A percentile compares a stretch with the other conserved stretches of the same genome.
Conservation (phyloP, 1,140 invertebrate genomes). For the Drosophila funebris region DNA sequence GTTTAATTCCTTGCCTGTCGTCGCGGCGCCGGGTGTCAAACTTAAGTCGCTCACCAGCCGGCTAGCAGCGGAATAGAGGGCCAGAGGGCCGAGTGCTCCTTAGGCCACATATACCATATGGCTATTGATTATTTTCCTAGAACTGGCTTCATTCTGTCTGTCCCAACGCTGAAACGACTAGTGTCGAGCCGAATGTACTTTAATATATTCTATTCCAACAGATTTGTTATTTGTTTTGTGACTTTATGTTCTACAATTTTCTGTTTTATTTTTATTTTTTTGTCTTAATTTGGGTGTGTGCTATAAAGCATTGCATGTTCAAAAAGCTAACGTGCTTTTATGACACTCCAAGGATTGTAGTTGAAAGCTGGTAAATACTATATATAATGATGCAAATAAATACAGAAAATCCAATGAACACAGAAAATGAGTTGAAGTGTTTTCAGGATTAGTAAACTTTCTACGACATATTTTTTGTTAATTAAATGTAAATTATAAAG, state of each 20-base stretch:
- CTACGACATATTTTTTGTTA: too few species aligned
- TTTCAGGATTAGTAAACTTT: too few species aligned
- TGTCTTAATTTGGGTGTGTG: slow-evolving; percentile 17
- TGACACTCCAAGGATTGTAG: slow-evolving; percentile 54
- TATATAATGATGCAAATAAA: slow-evolving; percentile 15
- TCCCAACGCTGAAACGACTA: slow-evolving; percentile 43
- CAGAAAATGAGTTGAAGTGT: too few species aligned
- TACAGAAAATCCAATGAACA: too few species aligned
- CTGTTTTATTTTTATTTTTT: slow-evolving; percentile 3
- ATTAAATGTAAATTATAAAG: too few species aligned
- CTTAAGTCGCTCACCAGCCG: slow-evolving; percentile 50
- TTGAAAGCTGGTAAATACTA: slow-evolving; percentile 14
- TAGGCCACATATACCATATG: slow-evolving; percentile 67
- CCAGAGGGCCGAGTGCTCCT: slow-evolving; percentile 30
- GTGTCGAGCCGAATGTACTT: slow-evolving; percentile 68
- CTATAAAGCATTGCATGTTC: slow-evolving; percentile 56
- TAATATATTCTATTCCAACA: slow-evolving; percentile 68
- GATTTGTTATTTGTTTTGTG: slow-evolving; percentile 48
- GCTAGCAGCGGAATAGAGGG: slow-evolving; percentile 7
- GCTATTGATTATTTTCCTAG: slow-evolving; percentile 66
- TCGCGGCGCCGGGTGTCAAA: slow-evolving; percentile 31
- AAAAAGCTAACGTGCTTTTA: slow-evolving; percentile 12
- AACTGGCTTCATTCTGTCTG: slow-evolving; percentile 38
- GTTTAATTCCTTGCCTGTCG: slow-evolving; percentile 30
- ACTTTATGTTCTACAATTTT: slow-evolving; percentile 34